Evolutionary conservation across 2,888 invertebrate species (phyloP).

Genomic region (Palloptera scutellata): DNA sequence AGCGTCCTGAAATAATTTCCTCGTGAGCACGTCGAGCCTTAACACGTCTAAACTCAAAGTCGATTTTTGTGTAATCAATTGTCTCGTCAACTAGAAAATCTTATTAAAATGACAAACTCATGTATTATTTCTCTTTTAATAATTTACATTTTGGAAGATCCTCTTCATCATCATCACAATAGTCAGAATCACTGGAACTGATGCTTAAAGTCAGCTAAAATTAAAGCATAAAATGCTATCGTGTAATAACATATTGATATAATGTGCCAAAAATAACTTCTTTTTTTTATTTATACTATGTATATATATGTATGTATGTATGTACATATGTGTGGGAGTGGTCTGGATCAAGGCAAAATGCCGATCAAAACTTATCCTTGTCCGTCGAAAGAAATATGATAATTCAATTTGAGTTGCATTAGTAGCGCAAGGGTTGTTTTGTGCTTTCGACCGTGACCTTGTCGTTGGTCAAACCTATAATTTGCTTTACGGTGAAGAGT

Average conservation of each 20-base stretch:
- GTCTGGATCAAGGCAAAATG: no score
- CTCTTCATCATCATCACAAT: slow-evolving; percentile 62
- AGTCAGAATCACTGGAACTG: slow-evolving; percentile 63
- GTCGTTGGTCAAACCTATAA: no score
- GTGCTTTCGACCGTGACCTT: no score
- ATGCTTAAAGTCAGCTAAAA: slow-evolving; percentile 60
- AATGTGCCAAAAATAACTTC: no score
- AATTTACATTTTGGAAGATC: slow-evolving; percentile 58
- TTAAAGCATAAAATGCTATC: background rate
- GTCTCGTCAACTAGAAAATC: slow-evolving; percentile 56
- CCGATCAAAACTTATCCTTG: no score
- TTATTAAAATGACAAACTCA: background rate
- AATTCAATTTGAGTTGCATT: no score
- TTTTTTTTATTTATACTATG: no score
- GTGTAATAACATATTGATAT: no score
- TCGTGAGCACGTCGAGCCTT: slow-evolving; percentile 64
- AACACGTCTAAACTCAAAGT: slow-evolving; percentile 62
- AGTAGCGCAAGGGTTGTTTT: no score
- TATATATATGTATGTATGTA: no score
- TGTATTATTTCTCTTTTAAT: background rate
- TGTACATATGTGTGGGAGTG: background rate
- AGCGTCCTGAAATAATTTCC: slow-evolving; percentile 63
- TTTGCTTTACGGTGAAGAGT: no score
- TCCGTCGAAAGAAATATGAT: no score
- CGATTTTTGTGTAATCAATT: slow-evolving; percentile 63